Base-by-base conservation (phyloP, 1,140 invertebrate species). In the Apolygus lucorum region DNA sequence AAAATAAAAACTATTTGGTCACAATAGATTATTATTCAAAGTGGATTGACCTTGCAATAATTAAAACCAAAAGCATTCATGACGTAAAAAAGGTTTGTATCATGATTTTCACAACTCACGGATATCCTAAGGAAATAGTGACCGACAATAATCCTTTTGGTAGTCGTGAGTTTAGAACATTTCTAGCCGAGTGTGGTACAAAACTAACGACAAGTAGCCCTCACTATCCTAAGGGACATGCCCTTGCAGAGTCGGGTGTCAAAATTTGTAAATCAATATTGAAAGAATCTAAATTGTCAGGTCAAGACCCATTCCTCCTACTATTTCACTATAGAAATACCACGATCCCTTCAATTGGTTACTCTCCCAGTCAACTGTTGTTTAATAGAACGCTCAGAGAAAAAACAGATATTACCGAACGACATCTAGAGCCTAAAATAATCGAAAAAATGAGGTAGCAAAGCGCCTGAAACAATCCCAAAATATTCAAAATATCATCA, bases 311-410 rank as follows among this genome's bases (percentile, higher is more conserved):
- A 11, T 59, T 11, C 22, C 54, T 59, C 22, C 22, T 59, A 59
- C 54, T 59, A 11, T 59, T 59, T 59, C 54, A 59, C 22, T 59
- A 59, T 22, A 59, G 54, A 59, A 59, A 59, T 59, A 59, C 54
- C 54, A 11, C 54, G 4, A 24, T 59, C 54, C 54, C 54, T 11
- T 59, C 54, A 17, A 59, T 21, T 4, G 22, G 22, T 11, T 22
- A 59, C 22, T 59, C 54, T 4, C 54, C 54, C 8, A 59, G 54
- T 21, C 22, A 59, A 14, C 22, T 59, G 4, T 24, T 59, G 22
- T 59, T 59, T 22, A 59, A 59, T 22, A 59, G 54, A 59, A 59
- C 22, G 8, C 54, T 59, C 22, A 59, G 54, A 59, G 54, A 59
- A 4, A 49, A 49, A 49, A 49, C 34, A 11, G 17, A 8, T 11